Conservation (phyloP, 2,888 invertebrate species). For the Leuctra nigra region DNA sequence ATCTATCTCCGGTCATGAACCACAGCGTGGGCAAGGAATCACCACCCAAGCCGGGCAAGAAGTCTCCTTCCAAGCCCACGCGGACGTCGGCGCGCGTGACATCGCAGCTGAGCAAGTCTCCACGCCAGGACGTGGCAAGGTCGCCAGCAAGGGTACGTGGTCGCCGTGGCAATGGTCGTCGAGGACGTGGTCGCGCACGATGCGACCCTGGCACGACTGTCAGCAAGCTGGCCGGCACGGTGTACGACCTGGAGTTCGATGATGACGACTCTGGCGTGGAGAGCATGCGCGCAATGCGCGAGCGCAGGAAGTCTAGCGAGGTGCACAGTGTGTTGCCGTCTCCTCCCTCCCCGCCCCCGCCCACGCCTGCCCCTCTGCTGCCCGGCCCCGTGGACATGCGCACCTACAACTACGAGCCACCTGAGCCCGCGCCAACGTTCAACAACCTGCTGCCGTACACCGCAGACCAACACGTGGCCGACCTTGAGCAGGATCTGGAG, state of each 20-base stretch:
- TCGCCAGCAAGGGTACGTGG: slow-evolving; percentile 37
- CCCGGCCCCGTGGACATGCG: slow-evolving; percentile 89
- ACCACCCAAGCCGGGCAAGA: slow-evolving; percentile 23
- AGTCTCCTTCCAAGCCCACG: slow-evolving; percentile 31
- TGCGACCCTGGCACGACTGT: slow-evolving; percentile 52
- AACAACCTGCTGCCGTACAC: slow-evolving; percentile 45
- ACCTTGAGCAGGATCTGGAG: slow-evolving; percentile 61
- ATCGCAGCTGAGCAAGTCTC: slow-evolving; percentile 50
- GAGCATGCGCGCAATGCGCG: slow-evolving; percentile 70
- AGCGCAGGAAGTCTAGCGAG: slow-evolving; percentile 72
- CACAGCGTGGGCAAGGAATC: slow-evolving; percentile 10
- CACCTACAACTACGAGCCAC: slow-evolving; percentile 60
- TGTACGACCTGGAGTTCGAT: slow-evolving; percentile 79
- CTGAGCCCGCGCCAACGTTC: slow-evolving; percentile 52
- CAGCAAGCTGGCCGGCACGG: slow-evolving; percentile 76
- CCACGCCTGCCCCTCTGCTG: slow-evolving; percentile 43
- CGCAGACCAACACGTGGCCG: slow-evolving; percentile 25
- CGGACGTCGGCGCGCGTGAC: slow-evolving; percentile 56
- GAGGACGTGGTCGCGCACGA: slow-evolving; percentile 42
- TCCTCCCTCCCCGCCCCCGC: slow-evolving; percentile 39
- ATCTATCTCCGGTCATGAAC: slow-evolving; percentile 25
- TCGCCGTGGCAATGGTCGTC: slow-evolving; percentile 44
- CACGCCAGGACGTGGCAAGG: slow-evolving; percentile 40
- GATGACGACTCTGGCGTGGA: slow-evolving; percentile 56
- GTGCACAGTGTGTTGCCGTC: slow-evolving; percentile 51